phyloP scores from a whole-genome alignment of 2,888 invertebrate genomes.

The Tryphoninae sp. region DNA sequence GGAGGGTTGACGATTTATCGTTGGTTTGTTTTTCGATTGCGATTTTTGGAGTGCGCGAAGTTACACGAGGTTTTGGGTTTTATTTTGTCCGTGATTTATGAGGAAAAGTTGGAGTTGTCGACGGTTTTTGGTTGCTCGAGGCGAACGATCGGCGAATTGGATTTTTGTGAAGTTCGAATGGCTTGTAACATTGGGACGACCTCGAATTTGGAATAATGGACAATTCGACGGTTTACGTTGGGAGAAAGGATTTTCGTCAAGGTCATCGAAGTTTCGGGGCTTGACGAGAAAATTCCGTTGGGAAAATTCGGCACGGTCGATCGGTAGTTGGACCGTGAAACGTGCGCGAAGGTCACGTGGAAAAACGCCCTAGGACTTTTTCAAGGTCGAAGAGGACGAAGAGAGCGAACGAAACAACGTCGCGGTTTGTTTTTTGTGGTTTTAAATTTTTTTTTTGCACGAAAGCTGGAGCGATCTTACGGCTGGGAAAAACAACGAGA shows the following conservation, averaged over 20 bases:
- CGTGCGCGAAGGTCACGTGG: not conserved
- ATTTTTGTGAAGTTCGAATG: not conserved
- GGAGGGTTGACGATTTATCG: not conserved
- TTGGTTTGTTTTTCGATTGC: too few species aligned
- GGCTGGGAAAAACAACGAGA: not conserved
- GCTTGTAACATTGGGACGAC: not conserved
- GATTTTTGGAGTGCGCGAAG: too few species aligned
- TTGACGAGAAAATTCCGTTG: not conserved
- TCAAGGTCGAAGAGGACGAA: not conserved
- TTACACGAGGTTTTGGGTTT: constrained; percentile 1
- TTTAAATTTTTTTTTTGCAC: too few species aligned
- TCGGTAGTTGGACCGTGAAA: not conserved
- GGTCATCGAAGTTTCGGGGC: not conserved
- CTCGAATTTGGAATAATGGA: not conserved
- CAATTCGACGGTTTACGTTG: not conserved
- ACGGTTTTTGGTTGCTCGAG: not conserved
- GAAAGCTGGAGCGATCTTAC: too few species aligned
- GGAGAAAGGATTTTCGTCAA: not conserved
- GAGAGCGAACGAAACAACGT: too few species aligned
- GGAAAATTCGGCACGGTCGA: not conserved
- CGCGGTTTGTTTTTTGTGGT: too few species aligned
- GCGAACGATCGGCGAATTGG: not conserved
- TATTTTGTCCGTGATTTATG: not conserved
- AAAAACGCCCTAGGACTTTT: not conserved
- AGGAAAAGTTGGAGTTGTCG: not conserved